Percentiles rank a stretch among this genome's conserved stretches.
phyloP scores from a whole-genome alignment of 1,140 invertebrate genomes.

The Eupeodes corollae region DNA sequence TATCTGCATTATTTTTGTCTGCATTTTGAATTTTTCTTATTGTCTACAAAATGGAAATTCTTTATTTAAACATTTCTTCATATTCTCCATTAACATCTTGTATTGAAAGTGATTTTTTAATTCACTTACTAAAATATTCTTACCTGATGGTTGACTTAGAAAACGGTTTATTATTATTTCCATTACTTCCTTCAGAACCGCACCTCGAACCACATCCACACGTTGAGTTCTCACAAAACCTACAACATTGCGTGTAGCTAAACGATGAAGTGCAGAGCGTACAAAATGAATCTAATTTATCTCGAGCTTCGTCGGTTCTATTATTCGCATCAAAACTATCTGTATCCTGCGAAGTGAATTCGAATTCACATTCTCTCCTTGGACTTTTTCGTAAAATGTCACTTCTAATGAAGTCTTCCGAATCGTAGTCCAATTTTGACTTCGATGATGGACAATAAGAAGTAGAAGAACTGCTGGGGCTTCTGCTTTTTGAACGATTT shows the following conservation, averaged over 20 bases:
- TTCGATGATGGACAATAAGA: not conserved
- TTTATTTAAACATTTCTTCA: too few relatives aligned
- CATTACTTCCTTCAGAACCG: constrained; percentile 20
- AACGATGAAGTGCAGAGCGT: constrained; percentile 34
- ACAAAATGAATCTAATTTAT: constrained; percentile 31
- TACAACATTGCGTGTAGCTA: constrained; percentile 33
- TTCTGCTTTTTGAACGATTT: constrained; percentile 24
- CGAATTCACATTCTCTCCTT: not conserved
- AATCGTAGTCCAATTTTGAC: constrained; percentile 1
- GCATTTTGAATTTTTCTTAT: too few relatives aligned
- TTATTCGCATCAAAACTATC: not conserved
- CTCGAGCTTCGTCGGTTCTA: constrained; percentile 14
- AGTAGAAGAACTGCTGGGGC: constrained; percentile 17
- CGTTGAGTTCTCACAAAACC: constrained; percentile 28
- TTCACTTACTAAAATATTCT: too few relatives aligned
- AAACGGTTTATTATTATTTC: too few relatives aligned
- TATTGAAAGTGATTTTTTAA: too few relatives aligned
- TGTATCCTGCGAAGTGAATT: not conserved
- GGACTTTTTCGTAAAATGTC: constrained; percentile 16
- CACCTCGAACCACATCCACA: constrained; percentile 32
- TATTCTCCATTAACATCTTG: too few relatives aligned
- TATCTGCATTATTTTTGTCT: too few relatives aligned
- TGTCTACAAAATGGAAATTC: too few relatives aligned
- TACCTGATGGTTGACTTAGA: too few relatives aligned
- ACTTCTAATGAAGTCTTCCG: constrained; percentile 18